phyloP scores from a whole-genome alignment of 2,113 vertebrate genomes.

The Cinclus cinclus region DNA sequence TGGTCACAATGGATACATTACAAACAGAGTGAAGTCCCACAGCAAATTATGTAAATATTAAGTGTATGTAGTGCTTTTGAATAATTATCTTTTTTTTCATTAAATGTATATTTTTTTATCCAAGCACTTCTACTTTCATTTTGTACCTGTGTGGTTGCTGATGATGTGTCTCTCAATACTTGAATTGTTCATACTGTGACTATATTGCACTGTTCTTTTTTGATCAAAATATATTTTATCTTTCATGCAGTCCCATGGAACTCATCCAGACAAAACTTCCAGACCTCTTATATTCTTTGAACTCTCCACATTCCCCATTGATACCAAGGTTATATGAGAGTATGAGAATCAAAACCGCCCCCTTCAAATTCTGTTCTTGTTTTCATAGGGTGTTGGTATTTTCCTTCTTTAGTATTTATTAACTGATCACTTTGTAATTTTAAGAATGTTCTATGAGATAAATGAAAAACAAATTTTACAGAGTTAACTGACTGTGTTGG shows the following conservation, averaged over 20 bases:
- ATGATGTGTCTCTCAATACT: not conserved
- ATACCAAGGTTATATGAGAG: not conserved
- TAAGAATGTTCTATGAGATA: not conserved
- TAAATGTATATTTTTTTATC: not conserved
- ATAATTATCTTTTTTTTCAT: not conserved
- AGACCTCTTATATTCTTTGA: not conserved
- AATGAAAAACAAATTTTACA: not conserved
- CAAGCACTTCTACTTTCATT: not conserved
- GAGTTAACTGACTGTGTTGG: not conserved
- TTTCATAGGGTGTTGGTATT: not conserved
- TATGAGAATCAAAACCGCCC: not conserved
- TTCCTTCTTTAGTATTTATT: not conserved
- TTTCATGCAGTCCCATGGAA: not conserved
- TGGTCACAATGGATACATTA: not conserved
- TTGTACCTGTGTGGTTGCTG: not conserved
- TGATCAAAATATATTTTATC: not conserved
- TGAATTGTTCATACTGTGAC: not conserved
- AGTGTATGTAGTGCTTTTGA: not conserved
- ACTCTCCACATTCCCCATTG: not conserved
- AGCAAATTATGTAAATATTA: not conserved
- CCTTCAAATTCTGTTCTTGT: not conserved
- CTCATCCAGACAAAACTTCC: not conserved
- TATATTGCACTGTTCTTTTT: not conserved
- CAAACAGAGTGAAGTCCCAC: not conserved
- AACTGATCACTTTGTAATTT: not conserved